Evolutionary conservation across 2,113 vertebrate genomes (phyloP).

Genomic region (Melospiza georgiana): DNA sequence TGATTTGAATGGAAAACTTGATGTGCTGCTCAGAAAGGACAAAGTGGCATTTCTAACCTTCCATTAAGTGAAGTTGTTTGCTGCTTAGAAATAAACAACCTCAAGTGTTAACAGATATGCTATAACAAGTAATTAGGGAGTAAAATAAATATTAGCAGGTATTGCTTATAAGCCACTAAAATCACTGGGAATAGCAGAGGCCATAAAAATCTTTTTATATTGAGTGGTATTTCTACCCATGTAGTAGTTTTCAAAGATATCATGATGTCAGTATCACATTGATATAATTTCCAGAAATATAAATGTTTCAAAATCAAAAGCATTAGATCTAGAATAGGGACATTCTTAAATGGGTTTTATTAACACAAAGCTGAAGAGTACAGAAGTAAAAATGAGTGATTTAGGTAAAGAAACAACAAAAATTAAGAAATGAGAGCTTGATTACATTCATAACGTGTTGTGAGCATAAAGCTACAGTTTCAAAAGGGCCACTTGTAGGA

Average conservation of each 20-base stretch:
- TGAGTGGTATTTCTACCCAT: not conserved
- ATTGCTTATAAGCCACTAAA: not conserved
- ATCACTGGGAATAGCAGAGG: not conserved
- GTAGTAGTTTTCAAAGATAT: not conserved
- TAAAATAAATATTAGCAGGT: not conserved
- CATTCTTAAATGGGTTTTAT: not conserved
- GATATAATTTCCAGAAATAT: not conserved
- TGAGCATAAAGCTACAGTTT: not conserved
- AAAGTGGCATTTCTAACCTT: not conserved
- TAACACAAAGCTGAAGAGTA: not conserved
- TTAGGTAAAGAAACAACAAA: slow-evolving; percentile 2
- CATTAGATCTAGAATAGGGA: not conserved
- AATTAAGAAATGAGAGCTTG: slow-evolving; percentile 10
- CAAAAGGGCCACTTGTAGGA: not conserved
- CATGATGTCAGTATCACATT: not conserved
- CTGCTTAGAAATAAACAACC: not conserved
- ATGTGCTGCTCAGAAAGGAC: not conserved
- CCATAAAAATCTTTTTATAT: not conserved
- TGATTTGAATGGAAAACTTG: not conserved
- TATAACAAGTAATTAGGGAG: not conserved
- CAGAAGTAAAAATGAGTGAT: not conserved
- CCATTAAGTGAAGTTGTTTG: not conserved
- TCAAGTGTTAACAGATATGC: not conserved
- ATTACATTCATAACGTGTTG: not conserved
- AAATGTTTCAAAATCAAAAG: not conserved